A percentile compares a stretch with the other conserved stretches of the same genome.
Conservation (phyloP, 2,113 vertebrate species). For the Ibidorhyncha struthersii region DNA sequence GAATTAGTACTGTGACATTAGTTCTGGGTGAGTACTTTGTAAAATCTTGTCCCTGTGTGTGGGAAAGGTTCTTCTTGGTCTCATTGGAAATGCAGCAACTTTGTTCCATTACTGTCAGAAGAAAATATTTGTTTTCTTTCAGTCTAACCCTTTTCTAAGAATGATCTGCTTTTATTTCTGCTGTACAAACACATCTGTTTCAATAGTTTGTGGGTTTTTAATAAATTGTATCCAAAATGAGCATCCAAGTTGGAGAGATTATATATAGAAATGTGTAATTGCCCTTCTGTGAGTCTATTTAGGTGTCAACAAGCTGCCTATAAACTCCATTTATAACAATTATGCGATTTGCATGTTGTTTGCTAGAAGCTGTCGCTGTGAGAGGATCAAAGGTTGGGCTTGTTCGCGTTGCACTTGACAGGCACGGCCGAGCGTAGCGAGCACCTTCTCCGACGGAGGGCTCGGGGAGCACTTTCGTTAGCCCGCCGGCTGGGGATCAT, state of each 20-base stretch:
- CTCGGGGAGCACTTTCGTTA: fast-evolving
- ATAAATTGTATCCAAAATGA: neutral
- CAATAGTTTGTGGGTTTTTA: neutral
- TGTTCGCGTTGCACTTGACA: neutral
- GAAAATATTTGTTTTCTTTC: neutral
- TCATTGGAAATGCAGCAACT: neutral
- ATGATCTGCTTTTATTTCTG: neutral
- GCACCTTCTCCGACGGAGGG: fast-evolving
- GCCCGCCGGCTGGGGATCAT: fast-evolving
- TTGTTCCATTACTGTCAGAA: neutral
- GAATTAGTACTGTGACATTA: neutral
- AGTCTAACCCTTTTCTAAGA: neutral
- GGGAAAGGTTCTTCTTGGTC: neutral
- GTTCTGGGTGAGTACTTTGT: neutral
- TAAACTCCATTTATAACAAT: neutral
- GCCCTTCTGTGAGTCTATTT: neutral
- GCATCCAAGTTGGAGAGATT: neutral
- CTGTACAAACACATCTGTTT: neutral
- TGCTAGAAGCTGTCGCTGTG: fast-evolving
- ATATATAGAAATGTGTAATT: neutral
- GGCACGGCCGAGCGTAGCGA: fast-evolving
- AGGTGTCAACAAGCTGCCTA: neutral
- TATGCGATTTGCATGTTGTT: neutral
- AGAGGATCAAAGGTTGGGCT: neutral
- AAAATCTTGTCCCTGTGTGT: neutral